phyloP scores from a whole-genome alignment of 2,888 invertebrate genomes.

The Nomada ruficornis region DNA sequence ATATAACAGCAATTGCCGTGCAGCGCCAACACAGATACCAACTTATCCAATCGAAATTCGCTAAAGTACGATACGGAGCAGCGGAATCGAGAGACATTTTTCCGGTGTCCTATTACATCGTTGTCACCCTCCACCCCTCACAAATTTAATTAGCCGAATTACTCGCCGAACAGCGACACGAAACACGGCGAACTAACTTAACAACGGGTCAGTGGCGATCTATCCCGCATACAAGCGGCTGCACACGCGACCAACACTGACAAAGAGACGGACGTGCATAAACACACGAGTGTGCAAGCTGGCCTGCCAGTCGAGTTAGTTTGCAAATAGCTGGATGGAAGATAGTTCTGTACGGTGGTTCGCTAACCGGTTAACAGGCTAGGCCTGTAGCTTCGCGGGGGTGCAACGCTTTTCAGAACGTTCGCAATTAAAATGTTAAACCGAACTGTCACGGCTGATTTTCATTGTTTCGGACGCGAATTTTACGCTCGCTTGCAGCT shows the following conservation, averaged over 20 bases:
- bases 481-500: conserved; percentile 20
- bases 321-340: conserved; percentile 75
- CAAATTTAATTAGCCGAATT: conserved; percentile 82
- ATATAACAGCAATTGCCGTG: no score
- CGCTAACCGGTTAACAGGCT: conserved; percentile 58
- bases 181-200: conserved; percentile 80
- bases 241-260: conserved; percentile 36
- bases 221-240: conserved; percentile 67
- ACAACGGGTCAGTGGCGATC: conserved; percentile 82
- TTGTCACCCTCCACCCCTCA: conserved; percentile 57
- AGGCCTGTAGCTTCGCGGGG: conserved; percentile 45
- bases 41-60: background rate
- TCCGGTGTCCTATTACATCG: conserved; percentile 33
- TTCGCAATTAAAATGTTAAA: conserved; percentile 82
- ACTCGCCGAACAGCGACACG: conserved; percentile 72
- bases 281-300: conserved; percentile 29
- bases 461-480: conserved; percentile 49
- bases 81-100: conserved; percentile 49
- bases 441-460: conserved; percentile 74
- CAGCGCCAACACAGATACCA: background rate
- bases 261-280: conserved; percentile 35
- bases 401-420: conserved; percentile 46
- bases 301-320: conserved; percentile 72
- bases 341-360: conserved; percentile 69
- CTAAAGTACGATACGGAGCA: background rate